Evolutionary conservation across 2,113 vertebrate species (phyloP), one percentile per base, ranked within the genome.

Genomic region (Pipra filicauda): DNA sequence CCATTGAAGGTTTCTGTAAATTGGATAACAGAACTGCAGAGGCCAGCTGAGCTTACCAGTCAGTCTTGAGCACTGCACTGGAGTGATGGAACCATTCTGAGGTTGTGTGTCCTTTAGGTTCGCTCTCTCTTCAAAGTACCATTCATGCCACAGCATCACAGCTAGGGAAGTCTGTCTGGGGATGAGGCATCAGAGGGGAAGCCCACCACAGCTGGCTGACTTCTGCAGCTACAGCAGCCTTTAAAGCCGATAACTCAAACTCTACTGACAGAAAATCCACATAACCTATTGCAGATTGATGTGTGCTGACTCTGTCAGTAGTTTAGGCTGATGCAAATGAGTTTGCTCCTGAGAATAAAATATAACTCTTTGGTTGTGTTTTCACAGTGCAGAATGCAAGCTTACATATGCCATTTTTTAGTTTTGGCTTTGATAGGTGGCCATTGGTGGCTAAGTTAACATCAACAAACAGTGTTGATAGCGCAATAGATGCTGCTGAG

Each of bases 361-460:
- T 33, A 22, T 64, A 70, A 20, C 23, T 43, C 14, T 35, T 67
- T 37, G 55, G 21, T 58, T 61, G 15, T 62, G 33, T 39, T 70
- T 74, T 37, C 27, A 30, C 9, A 52, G 54, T 0, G 0, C 69
- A 62, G 41, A 48, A 35, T 35, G 9, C 55, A 72, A 65, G 55
- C 41, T 62, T 43, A 19, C 5, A 3, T 39, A 16, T 16, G 39
- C 27, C 24, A 1, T 30, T 9, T 12, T 70, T 58, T 15, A 6
- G 30, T 30, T 64, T 67, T 35, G 52, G 9, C 54, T 55, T 55
- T 43, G 69, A 5, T 59, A 35, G 18, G 33, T 64, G 71, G 23
- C 52, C 26, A 5, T 46, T 0, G 0, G 22, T 69, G 58, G 64
- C 51, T 51, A 14, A 26, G 61, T 39, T 54, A 58, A 9, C 26